Base-by-base conservation (phyloP, 2,797 vertebrate species). In the Tokudaia muenninki region DNA sequence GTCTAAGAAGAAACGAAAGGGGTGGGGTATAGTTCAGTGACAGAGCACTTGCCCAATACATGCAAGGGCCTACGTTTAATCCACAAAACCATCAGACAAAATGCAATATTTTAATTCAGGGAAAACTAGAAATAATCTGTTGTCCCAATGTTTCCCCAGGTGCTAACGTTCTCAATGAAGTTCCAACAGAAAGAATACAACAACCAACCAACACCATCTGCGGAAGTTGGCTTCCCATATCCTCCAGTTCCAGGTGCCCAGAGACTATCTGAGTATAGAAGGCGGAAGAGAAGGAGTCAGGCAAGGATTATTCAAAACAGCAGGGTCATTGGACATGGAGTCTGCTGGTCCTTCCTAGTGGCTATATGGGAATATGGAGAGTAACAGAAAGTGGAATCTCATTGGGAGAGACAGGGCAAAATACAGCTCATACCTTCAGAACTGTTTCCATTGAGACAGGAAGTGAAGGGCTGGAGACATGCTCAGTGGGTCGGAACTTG, bases 1-100 rank as follows among this genome's bases (percentile, higher is more conserved):
- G 61, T 93, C 57, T 92, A 81, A 93, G 95, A 97, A 86, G 63
- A 63, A 96, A 89, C 61, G 41, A 26, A 78, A 89, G 9, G n/a
- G 17, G 17, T 75, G 29, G 67, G 67, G 3, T 63, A 2, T 65
- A 65, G 34, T 10, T 44, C 78, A 80, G 31, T 70, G 37, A n/a
- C 57, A 50, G 8, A 82, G 7, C 31, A 55, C 22, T n/a, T 67
- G 13, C 14, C 59, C 50, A 90, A 16, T 31, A 55, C 7, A 2
- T 67, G 5, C 22, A 74, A 77, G 14, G 26, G n/a, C 37, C 31
- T 67, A n/a, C 6, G 10, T 57, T 67, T 47, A 47, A 67, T n/a
- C 11, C 14, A 50, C 16, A 90, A 50, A 12, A 47, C 67, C 9
- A 90, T 59, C 74, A 65, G 75, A 67, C 22, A 31, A 74, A 88